phyloP scores from a whole-genome alignment of 2,888 invertebrate species.

The Amiota mariae region DNA sequence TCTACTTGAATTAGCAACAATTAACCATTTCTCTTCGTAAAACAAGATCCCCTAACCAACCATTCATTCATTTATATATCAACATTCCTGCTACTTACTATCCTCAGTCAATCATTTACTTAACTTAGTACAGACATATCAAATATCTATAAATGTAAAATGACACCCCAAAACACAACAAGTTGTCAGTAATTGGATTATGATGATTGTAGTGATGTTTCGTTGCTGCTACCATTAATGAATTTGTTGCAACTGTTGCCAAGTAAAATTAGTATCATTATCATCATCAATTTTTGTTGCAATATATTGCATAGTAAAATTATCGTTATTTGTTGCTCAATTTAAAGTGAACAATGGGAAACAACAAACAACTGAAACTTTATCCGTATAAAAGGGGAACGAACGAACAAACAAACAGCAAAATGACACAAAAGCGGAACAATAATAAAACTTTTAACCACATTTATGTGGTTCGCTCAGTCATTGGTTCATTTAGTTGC shows the following conservation, averaged over 20 bases:
- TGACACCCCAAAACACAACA: slow-evolving; percentile 51
- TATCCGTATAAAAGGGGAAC: background rate
- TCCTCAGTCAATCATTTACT: background rate
- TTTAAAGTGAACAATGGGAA: background rate
- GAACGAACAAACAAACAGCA: background rate
- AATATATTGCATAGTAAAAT: too few relatives aligned
- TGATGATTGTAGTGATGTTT: slow-evolving; percentile 29
- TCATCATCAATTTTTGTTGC: too few relatives aligned
- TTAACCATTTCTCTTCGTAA: too few relatives aligned
- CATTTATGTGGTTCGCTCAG: background rate
- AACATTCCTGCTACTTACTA: too few relatives aligned
- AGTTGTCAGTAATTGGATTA: slow-evolving; percentile 61
- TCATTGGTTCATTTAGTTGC: too few relatives aligned
- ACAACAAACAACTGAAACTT: too few relatives aligned
- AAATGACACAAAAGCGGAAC: background rate
- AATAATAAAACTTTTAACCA: background rate
- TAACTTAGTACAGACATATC: slow-evolving; percentile 38
- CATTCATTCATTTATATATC: too few relatives aligned
- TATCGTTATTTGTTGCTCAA: background rate
- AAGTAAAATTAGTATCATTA: too few relatives aligned
- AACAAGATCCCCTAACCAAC: too few relatives aligned
- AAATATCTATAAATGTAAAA: slow-evolving; percentile 55
- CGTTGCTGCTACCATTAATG: slow-evolving; percentile 3
- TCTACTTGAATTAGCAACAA: too few relatives aligned
- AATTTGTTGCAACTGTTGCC: slow-evolving; percentile 2